A percentile compares a stretch with the other conserved stretches of the same genome.
phyloP scores from a whole-genome alignment of 2,113 vertebrate species.

The Perca schrenkii region DNA sequence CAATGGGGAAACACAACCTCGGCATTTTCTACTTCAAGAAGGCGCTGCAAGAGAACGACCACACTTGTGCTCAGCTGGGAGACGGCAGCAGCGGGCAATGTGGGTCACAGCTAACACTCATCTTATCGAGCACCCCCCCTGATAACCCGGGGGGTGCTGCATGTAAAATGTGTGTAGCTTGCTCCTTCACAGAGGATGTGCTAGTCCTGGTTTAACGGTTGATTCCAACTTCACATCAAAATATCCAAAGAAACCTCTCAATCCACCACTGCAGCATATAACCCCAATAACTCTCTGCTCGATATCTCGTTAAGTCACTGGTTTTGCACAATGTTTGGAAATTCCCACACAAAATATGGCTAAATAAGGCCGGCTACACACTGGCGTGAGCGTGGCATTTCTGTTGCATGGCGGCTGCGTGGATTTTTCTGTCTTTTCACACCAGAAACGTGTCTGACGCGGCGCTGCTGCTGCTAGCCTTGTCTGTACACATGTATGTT shows the following conservation, averaged over 20 bases:
- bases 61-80: conserved; percentile 92
- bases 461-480: no score
- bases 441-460: no score
- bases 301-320: neutral
- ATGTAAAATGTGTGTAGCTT: neutral
- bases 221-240: neutral
- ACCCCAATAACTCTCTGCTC: neutral
- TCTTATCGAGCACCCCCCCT: neutral
- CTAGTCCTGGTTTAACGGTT: no score
- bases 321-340: neutral
- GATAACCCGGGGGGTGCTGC: neutral
- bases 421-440: no score
- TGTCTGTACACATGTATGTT: no score
- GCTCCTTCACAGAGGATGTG: no score
- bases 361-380: neutral
- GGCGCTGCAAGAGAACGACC: conserved; percentile 97
- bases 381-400: no score
- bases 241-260: neutral
- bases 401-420: no score
- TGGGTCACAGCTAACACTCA: conserved; percentile 65
- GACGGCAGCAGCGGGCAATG: conserved; percentile 87
- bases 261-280: neutral
- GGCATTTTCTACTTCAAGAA: conserved; percentile 99
- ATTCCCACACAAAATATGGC: neutral
- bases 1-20: conserved; percentile 98